Base-by-base conservation (phyloP, 92 coral and sea anemone genomes). In the Zoanthus sociatus region DNA sequence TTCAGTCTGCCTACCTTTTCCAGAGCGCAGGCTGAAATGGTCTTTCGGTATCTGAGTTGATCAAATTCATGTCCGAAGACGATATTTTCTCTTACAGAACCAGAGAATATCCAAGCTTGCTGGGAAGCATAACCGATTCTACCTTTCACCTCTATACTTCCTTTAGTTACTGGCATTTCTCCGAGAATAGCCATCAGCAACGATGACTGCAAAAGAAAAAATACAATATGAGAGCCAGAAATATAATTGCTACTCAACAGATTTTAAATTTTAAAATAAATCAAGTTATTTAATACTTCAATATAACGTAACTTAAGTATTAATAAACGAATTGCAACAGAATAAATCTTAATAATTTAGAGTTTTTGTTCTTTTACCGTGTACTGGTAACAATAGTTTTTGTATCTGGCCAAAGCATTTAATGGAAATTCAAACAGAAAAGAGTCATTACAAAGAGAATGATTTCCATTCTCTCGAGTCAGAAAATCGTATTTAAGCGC, bases 101-200 rank as follows among this genome's bases (percentile, higher is more conserved):
- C 99, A 5, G 98, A 93, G 88, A 97, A 97, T 10, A 97, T 92
- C 99, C 99, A 97, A 14, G 98, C 89, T 72, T 95, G 96, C 76
- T 97, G 99, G 31, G 97, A 92, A 3, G 96, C 97, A 76, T 95
- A 97, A 79, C 98, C 96, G 17, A 97, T 63, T 82, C 50, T 90
- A 0, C 99, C 98, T 78, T 87, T 87, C 71, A 93, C 92, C 33
- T 79, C 79, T 20, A 94, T 71, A 26, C 77, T 83, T 11, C 99
- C 99, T 15, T 87, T 84, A 32, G 93, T 77, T 78, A 97, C 85
- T 18, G 93, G 93, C 76, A 97, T 72, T 77, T 97, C 99, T 54
- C 95, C 96, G 1, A 97, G 98, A 58, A 97, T 77, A 7, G 96
- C 89, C 95, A 95, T 89, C 71, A 97, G 78, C 55, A 97, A 64